Base-by-base conservation (phyloP, 2,888 invertebrate species). In the Lasioglossum vierecki region DNA sequence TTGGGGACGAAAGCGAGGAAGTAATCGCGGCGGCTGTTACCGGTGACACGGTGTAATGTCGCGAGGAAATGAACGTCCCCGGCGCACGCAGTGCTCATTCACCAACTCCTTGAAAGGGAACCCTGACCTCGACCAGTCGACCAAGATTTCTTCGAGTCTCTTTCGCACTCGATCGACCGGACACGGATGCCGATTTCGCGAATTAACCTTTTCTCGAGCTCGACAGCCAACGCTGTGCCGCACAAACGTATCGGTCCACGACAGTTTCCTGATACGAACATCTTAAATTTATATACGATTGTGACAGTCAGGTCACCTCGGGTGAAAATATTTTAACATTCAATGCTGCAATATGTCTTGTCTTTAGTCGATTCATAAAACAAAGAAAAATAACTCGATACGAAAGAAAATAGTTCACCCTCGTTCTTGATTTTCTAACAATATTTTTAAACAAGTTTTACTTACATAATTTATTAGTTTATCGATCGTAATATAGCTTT, bases 61-160 rank as follows among this genome's bases (percentile, higher is more conserved):
- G 73, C 76, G 68, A 57, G 79, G 68, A 83, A 83, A 84, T 77
- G 74, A 81, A 88, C 79, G 81, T 82, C 46, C 79, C 53, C 73
- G 77, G 77, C 73, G 71, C 87, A 77, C 84, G 85, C 85, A 83
- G 79, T 72, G 75, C 80, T 82, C 85, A 79, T 72, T 80, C 53
- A 76, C 39, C 68, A 72, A 46, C 70, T 77, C 72, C 71, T 41
- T 53, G 44, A 68, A 79, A 80, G 84, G 77, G 82, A 88, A 88
- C 89, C 89, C 89, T 89, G 89, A 89, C 89, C 89, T 89, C 89
- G 85, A 60, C 84, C 60, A 78, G 75, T 76, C n/a, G 39, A 15
- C 77, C 41, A 53, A 76, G 79, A 84, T 84, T 84, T 86, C 88
- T 84, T 87, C 85, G 71, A 71, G 63, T 76, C 79, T 63, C 76